These are phyloP conservation scores for Drosophila parabipectinata DNA, from an alignment of 1,140 invertebrate genomes.

Conservation along the genomic window DNA sequence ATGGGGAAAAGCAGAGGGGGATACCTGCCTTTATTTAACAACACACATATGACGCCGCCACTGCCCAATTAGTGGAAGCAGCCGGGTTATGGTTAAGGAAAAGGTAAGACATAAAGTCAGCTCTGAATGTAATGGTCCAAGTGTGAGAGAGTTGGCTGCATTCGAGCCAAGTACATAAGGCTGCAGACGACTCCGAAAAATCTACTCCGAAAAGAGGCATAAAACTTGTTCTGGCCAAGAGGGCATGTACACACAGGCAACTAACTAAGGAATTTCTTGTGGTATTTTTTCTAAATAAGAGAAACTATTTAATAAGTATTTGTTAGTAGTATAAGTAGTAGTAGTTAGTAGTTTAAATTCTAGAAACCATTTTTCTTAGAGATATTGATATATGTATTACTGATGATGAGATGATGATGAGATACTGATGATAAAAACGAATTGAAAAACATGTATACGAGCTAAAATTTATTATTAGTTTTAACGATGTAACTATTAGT, in stretches of 20 bases:
- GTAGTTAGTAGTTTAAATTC: too few species aligned
- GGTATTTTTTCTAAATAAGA: neutral
- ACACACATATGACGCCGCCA: constrained; percentile 54
- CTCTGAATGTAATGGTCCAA: constrained; percentile 6
- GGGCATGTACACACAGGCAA: neutral
- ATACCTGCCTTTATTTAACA: constrained; percentile 38
- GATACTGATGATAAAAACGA: too few species aligned
- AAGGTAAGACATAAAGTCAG: constrained; percentile 36
- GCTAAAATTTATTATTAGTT: too few species aligned
- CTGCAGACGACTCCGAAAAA: constrained; percentile 36
- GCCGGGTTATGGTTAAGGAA: constrained; percentile 32
- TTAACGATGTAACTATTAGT: too few species aligned
- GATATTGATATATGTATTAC: too few species aligned
- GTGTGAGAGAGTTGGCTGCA: constrained; percentile 32
- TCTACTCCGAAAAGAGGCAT: constrained; percentile 35
- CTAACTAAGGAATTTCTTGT: neutral
- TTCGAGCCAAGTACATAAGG: constrained; percentile 30
- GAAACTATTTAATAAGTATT: neutral
- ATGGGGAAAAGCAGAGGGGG: neutral
- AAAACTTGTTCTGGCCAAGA: constrained; percentile 34
- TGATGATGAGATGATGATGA: too few species aligned
- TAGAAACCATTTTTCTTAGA: too few species aligned
- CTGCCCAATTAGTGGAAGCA: constrained; percentile 76
- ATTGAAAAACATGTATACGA: too few species aligned
- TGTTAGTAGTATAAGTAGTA: too few species aligned